Conservation (phyloP, 2,797 vertebrate species). For the Oophaga sylvatica region DNA sequence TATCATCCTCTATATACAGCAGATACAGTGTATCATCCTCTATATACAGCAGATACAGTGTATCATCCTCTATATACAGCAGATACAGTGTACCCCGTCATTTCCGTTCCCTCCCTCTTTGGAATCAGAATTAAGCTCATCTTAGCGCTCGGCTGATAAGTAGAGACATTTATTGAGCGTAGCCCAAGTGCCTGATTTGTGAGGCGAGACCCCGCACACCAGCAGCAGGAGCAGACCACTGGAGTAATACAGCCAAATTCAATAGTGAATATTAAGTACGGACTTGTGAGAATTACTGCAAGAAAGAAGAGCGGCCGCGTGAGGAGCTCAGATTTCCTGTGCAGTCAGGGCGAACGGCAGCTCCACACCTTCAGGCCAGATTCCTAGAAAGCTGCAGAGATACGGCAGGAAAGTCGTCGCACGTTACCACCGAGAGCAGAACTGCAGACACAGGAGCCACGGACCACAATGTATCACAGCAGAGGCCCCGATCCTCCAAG, state of each 20-base stretch:
- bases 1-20: neutral
- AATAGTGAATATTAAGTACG: conserved; percentile 30
- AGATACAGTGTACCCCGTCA: neutral
- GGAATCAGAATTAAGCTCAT: neutral
- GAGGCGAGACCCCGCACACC: conserved; percentile 3
- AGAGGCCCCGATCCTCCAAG: no score
- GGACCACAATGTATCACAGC: no score
- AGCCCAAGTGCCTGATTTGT: neutral
- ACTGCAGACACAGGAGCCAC: neutral
- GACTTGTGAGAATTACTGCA: no score
- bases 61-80: neutral
- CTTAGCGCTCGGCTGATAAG: conserved; percentile 2
- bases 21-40: neutral
- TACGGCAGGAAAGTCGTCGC: no score
- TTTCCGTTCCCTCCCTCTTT: neutral
- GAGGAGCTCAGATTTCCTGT: neutral
- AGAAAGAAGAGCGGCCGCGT: no score
- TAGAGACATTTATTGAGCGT: conserved; percentile 37
- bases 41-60: neutral
- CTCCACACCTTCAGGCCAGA: neutral
- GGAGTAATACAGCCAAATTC: conserved; percentile 9
- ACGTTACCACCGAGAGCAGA: neutral
- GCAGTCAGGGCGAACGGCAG: neutral
- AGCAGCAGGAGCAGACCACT: neutral
- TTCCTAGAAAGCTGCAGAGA: no score